Base-by-base conservation (phyloP, 35 echinoderm and acorn worm species). In the Stichopus chloronotus region DNA sequence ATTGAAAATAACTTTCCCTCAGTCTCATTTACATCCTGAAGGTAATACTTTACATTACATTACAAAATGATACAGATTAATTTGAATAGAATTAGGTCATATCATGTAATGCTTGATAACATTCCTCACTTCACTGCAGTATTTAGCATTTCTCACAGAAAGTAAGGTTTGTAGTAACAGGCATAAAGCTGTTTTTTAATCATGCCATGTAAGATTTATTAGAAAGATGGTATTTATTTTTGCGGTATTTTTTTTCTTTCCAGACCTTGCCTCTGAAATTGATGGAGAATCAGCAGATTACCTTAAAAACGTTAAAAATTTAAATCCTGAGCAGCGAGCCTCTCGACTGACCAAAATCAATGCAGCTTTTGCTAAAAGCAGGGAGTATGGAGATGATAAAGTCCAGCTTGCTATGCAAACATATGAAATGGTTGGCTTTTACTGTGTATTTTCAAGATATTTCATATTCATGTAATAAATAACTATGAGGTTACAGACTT, bases 331-430 rank as follows among this genome's bases (percentile, higher is more conserved):
- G 71, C 59, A 98, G 72, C 76, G 97, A 58, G 91, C 88, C 2
- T 92, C 92, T 9, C 84, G 76, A 16, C 52, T 98, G 53, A 93
- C 91, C 10, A 98, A 96, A 54, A 98, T 98, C 72, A 92, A 98
- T 57, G 76, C 72, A 63, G 93, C 95, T 14, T 98, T 98, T 79
- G 87, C 93, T 6, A 98, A 96, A 82, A 98, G 97, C 78, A 89
- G 95, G 60, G 97, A 98, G 58, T 98, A 94, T 91, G 93, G 95
- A 5, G 97, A 98, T 68, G 97, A 98, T 83, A 98, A 98, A 76
- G 97, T 98, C 8, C 97, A 98, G 76, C 93, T 98, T 7, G 97
- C 97, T 58, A 98, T 98, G 97, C 97, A 98, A 81, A 98, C 97
- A 0, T 98, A 98, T 94, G 97, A 98, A 95, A 98, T 98, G 97